phyloP scores from a whole-genome alignment of 2,797 vertebrate species.

The Toxotes lorentzi region DNA sequence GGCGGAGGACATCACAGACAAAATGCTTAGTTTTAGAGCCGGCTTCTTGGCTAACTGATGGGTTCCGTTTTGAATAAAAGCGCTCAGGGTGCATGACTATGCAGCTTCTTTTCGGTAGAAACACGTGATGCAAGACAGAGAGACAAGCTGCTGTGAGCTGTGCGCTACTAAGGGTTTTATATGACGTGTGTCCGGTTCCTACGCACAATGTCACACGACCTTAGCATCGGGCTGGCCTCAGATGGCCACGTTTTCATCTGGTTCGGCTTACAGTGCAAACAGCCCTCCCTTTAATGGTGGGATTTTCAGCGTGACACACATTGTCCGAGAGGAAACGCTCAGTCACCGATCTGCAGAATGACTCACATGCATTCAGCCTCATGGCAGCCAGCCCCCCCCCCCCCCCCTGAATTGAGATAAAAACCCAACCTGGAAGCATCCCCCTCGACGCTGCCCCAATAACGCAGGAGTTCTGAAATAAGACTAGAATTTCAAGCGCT shows the following conservation, averaged over 20 bases:
- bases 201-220: conserved; percentile 79
- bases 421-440: conserved; percentile 14
- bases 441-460: neutral
- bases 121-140: neutral
- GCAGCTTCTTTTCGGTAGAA: neutral
- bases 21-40: conserved; percentile 50
- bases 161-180: neutral
- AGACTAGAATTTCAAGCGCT: neutral
- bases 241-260: conserved; percentile 26
- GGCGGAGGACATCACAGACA: conserved; percentile 70
- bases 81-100: rapidly evolving
- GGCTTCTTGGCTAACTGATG: conserved; percentile 3
- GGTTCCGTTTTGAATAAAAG: neutral
- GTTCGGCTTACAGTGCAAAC: neutral
- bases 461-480: neutral
- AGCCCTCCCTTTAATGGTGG: rapidly evolving
- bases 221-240: conserved; percentile 67
- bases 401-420: conserved; percentile 35
- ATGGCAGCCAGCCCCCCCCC: conserved; percentile 31
- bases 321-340: neutral
- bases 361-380: conserved; percentile 32
- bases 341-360: conserved; percentile 1
- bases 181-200: conserved; percentile 73
- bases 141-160: neutral
- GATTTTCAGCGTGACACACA: neutral